These are phyloP conservation scores for Ichneumon xanthorius DNA, from an alignment of 2,888 invertebrate species.

Conservation along the genomic window DNA sequence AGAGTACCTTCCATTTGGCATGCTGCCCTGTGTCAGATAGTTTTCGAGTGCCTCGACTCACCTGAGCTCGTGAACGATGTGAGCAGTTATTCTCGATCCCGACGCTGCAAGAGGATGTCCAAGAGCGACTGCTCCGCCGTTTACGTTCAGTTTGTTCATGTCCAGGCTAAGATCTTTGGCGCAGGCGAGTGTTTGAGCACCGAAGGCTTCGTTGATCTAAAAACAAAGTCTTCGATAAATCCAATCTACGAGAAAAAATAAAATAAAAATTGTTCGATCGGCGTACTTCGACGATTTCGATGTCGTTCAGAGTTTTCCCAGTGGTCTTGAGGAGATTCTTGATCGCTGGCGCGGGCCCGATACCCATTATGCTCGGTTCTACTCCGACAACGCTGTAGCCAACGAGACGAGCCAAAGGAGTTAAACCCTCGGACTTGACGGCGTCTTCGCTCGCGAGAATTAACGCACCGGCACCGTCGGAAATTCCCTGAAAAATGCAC, in stretches of 20 bases:
- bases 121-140: constrained; percentile 98
- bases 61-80: constrained; percentile 96
- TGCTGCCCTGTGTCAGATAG: constrained; percentile 17
- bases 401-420: constrained; percentile 95
- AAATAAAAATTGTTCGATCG: background rate
- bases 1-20: background rate
- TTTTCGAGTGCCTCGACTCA: constrained; percentile 81
- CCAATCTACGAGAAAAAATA: background rate
- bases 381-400: constrained; percentile 98
- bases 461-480: constrained; percentile 98
- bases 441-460: constrained; percentile 97
- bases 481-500: constrained; percentile 91
- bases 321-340: constrained; percentile 92
- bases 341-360: constrained; percentile 98
- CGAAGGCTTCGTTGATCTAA: constrained; percentile 99
- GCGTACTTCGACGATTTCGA: constrained; percentile 96
- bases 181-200: constrained; percentile 96
- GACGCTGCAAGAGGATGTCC: constrained; percentile 99
- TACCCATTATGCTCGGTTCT: constrained; percentile 99
- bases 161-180: constrained; percentile 95
- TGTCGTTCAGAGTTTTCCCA: constrained; percentile 92
- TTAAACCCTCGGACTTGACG: constrained; percentile 91
- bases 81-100: constrained; percentile 96
- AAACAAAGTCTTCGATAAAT: background rate
- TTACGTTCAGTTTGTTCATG: constrained; percentile 94